Percentiles rank a stretch among this genome's conserved stretches.
Conservation (phyloP, 2,113 vertebrate genomes). For the Verasper variegatus region DNA sequence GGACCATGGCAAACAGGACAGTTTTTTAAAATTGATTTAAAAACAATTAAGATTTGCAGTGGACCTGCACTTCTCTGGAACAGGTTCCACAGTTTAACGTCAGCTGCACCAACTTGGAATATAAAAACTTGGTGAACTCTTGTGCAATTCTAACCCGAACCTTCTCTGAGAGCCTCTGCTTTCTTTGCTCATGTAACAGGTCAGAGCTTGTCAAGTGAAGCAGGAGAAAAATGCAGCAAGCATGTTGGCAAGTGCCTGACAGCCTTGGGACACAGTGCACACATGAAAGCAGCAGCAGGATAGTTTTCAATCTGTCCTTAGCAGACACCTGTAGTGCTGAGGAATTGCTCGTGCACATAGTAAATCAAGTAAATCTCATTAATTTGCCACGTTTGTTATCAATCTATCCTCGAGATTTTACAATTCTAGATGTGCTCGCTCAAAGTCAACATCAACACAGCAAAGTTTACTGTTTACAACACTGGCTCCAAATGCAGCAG, state of each 20-base stretch:
- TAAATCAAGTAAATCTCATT: too few species aligned
- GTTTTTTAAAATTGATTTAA: too few species aligned
- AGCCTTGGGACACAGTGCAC: conserved; percentile 4
- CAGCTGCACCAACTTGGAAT: not conserved
- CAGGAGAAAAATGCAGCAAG: conserved; percentile 56
- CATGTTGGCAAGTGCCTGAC: conserved; percentile 21
- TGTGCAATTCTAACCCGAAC: not conserved
- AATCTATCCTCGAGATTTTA: too few species aligned
- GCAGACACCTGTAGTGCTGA: not conserved
- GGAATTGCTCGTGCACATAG: too few species aligned
- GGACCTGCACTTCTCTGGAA: too few species aligned
- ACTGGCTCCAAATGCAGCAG: too few species aligned
- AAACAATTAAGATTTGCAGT: not conserved
- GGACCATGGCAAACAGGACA: too few species aligned
- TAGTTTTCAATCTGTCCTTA: conserved; percentile 2
- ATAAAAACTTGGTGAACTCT: not conserved
- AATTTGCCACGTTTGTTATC: too few species aligned
- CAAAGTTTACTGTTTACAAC: too few species aligned
- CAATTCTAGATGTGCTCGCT: too few species aligned
- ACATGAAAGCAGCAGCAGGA: not conserved
- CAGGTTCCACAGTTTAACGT: too few species aligned
- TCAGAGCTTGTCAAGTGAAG: conserved; percentile 57
- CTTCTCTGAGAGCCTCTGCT: conserved; percentile 22
- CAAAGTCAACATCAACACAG: too few species aligned
- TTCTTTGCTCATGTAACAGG: conserved; percentile 43